Conservation (phyloP, 2,888 invertebrate species). For the Drosophila merina region DNA sequence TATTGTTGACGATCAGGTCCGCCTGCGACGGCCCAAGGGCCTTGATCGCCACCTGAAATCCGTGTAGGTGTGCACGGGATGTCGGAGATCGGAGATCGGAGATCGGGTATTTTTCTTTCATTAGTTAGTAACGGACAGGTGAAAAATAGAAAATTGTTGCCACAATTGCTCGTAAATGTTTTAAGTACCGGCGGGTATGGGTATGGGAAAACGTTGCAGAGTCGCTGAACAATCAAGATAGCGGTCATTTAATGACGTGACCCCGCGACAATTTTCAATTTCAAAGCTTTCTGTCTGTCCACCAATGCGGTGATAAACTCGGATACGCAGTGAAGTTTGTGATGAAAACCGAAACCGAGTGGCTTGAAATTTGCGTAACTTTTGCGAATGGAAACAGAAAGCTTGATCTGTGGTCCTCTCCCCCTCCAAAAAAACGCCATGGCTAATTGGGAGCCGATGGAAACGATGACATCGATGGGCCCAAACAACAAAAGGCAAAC, state of each 20-base stretch:
- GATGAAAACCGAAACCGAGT: slow-evolving; percentile 57
- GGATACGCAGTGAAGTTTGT: slow-evolving; percentile 40
- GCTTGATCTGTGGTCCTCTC: slow-evolving; percentile 32
- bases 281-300: slow-evolving; percentile 28
- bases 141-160: slow-evolving; percentile 14
- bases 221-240: slow-evolving; percentile 32
- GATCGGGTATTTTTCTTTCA: neutral
- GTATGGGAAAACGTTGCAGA: slow-evolving; percentile 20
- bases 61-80: slow-evolving; percentile 20
- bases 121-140: neutral
- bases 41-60: slow-evolving; percentile 18
- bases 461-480: slow-evolving; percentile 56
- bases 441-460: slow-evolving; percentile 52
- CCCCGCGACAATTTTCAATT: slow-evolving; percentile 51
- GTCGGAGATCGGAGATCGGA: slow-evolving; percentile 4
- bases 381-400: slow-evolving; percentile 60
- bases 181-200: slow-evolving; percentile 26
- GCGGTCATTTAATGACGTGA: slow-evolving; percentile 40
- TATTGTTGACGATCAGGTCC: slow-evolving; percentile 23
- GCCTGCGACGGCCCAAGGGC: slow-evolving; percentile 26
- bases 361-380: slow-evolving; percentile 67
- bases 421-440: neutral
- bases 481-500: slow-evolving; percentile 44
- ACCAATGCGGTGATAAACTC: slow-evolving; percentile 72
- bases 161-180: slow-evolving; percentile 34